Evolutionary conservation across 2,113 vertebrate genomes (phyloP), one percentile per base, ranked within the genome.

Genomic region (Strix uralensis): DNA sequence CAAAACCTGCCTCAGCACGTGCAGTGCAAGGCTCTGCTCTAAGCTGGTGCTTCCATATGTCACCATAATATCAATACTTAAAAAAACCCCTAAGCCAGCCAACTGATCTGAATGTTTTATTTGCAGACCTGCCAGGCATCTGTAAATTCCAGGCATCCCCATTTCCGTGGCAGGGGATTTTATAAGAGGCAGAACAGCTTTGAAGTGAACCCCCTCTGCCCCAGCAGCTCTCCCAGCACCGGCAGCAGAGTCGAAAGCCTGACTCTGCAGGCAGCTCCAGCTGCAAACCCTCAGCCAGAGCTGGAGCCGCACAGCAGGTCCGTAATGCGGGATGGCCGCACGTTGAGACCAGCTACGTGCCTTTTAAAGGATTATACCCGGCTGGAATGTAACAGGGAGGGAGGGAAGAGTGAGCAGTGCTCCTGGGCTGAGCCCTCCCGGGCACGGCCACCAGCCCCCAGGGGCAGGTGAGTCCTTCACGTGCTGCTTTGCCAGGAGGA

Each of bases 101-200:
- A 30, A 49, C 8, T 2, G 6, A 22, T 29, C 74, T 32, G n/a
- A 21, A 46, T 11, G 47, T 30, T 92, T 88, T n/a, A n/a, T 81
- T 80, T 47, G 74, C 92, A 78, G 84, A 70, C 67, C 51, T 69
- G 67, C 84, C 77, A 65, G 80, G 84, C 81, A 78, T 79, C 90
- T 96, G 87, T 77, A 86, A 77, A 74, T 89, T 92, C 63, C 92
- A 92, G 72, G 62, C 92, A 88, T 44, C 77, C 69, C 67, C 46
- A 51, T 92, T 95, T 92, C 86, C 36, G 16, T 57, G 86, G 80
- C 83, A 72, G 69, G 86, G 59, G 30, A 9, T 65, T 80, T 72
- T 57, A 49, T 9, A 44, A 46, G 67, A 75, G 80, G 52, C 63
- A 32, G 57, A 87, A 25, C 4, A 22, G 88, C 89, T 88, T 88